Evolutionary conservation across 2,888 invertebrate species (phyloP).

Genomic region (Chrysolina oricalcia): DNA sequence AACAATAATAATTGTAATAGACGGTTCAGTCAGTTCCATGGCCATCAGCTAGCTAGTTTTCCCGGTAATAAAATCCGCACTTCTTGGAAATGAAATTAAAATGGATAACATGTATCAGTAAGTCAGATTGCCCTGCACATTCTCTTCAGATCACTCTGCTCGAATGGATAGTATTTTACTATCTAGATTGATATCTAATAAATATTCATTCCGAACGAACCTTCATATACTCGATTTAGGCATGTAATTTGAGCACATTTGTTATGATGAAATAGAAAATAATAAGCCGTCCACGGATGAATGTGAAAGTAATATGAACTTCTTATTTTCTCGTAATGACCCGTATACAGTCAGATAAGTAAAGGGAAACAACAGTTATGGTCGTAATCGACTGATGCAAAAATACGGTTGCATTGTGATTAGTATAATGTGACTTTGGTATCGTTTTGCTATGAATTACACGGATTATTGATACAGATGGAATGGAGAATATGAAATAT

Average conservation of each 20-base stretch:
- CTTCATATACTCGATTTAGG: conserved; percentile 26
- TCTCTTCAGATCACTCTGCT: background rate
- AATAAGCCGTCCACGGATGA: conserved; percentile 36
- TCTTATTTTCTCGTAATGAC: conserved; percentile 42
- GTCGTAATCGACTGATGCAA: background rate
- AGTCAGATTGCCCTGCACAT: background rate
- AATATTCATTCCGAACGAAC: conserved; percentile 27
- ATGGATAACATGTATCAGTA: conserved; percentile 15
- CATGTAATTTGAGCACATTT: conserved; percentile 33
- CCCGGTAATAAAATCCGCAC: background rate
- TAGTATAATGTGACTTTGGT: conserved; percentile 11
- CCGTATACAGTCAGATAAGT: conserved; percentile 42
- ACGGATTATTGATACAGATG: conserved; percentile 1
- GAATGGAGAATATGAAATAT: background rate
- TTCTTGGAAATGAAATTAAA: conserved; percentile 22
- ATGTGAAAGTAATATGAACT: conserved; percentile 46
- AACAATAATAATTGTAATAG: too few species aligned
- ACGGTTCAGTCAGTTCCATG: too few species aligned
- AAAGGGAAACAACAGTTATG: conserved; percentile 35
- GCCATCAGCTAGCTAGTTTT: background rate
- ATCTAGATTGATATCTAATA: conserved; percentile 25
- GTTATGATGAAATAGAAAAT: conserved; percentile 40
- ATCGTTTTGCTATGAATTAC: background rate
- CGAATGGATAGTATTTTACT: conserved; percentile 7
- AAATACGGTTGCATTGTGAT: conserved; percentile 17